Base-by-base conservation (phyloP, 2,888 invertebrate species). In the Lagria hirta region DNA sequence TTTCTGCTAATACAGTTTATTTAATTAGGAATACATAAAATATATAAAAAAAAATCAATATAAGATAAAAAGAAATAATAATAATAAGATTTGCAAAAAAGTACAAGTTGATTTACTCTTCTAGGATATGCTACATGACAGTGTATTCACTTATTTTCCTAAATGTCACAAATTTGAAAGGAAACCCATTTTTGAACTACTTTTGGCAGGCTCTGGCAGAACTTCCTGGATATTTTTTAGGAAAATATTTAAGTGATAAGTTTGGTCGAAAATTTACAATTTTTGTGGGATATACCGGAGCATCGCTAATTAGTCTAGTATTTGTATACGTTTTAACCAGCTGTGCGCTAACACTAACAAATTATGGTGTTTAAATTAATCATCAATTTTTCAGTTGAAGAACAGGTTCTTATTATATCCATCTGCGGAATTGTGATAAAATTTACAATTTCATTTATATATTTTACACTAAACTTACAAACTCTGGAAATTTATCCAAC, bases 401-500 rank as follows among this genome's bases (percentile, higher is more conserved):
- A n/a, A n/a, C n/a, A n/a, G n/a, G n/a, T n/a, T n/a, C n/a, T n/a
- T n/a, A n/a, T n/a, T n/a, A n/a, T n/a, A n/a, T n/a, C n/a, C n/a
- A n/a, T n/a, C n/a, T n/a, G n/a, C n/a, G n/a, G n/a, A n/a, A n/a
- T n/a, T n/a, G n/a, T 73, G 15, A 73, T 76, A 42, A 78, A 79
- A 61, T 72, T 80, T 50, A 69, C 73, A 13, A 72, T 77, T 38
- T 77, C 79, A 2, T 60, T 80, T 13, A 72, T 77, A 3, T 81
- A 78, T 62, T 80, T 80, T 55, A 73, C 77, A 10, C 75, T 77
- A 14, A 78, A 76, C 57, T 68, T 84, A 36, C 77, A 83, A 49
- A 77, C 79, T 40, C 75, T 83, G 64, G 84, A 84, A 66, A 72
- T 82, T 12, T 83, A 81, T 63, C 84, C 84, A 7, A 84, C 84